A percentile compares a stretch with the other conserved stretches of the same genome.
These are phyloP conservation scores for Peromyscus aztecus DNA, from an alignment of 2,797 vertebrate genomes.

Conservation along the genomic window DNA sequence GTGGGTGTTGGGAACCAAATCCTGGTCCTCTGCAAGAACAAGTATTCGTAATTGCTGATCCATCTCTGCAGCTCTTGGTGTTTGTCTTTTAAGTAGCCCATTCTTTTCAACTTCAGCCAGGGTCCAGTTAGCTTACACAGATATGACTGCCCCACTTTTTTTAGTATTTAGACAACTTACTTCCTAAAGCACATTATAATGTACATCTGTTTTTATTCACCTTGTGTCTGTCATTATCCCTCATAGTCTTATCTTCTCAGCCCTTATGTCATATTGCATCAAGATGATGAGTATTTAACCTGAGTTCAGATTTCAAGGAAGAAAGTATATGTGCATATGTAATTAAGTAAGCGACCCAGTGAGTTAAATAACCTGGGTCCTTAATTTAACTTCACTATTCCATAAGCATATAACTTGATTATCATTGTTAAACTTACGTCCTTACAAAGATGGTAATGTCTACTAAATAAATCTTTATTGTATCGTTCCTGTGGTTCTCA, in stretches of 20 bases:
- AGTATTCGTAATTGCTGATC: neutral
- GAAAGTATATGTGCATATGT: neutral
- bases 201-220: neutral
- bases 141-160: neutral
- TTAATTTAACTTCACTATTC: neutral
- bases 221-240: conserved; percentile 26
- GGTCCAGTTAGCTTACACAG: neutral
- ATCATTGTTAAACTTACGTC: neutral
- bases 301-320: conserved; percentile 9
- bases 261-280: neutral
- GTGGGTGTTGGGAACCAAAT: neutral
- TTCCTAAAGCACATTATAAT: conserved; percentile 27
- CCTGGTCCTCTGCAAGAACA: neutral
- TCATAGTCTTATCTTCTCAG: neutral
- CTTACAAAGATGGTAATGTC: neutral
- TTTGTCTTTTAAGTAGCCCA: neutral
- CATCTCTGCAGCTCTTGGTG: neutral
- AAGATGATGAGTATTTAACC: neutral
- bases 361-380: neutral
- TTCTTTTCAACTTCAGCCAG: neutral
- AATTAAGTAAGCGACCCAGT: neutral
- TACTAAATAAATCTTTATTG: neutral
- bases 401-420: neutral
- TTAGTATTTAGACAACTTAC: neutral
- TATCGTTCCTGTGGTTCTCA: neutral